phyloP scores from a whole-genome alignment of 2,113 vertebrate genomes.

The Turdus rufiventris region DNA sequence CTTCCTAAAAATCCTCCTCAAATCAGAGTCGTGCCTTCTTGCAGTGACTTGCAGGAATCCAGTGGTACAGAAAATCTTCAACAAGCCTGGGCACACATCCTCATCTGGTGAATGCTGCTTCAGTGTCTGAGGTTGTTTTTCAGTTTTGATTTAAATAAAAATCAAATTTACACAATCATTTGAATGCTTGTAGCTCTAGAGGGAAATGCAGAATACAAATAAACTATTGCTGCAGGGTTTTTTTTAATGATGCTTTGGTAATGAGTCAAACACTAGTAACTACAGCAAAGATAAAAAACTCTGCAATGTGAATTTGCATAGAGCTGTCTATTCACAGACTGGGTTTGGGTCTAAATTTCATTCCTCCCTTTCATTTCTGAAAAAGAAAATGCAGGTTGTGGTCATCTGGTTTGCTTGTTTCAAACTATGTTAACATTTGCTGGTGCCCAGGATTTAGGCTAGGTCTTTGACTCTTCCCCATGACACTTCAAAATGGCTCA shows the following conservation, averaged over 20 bases:
- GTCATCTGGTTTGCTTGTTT: not conserved
- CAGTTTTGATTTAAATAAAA: not conserved
- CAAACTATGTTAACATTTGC: not conserved
- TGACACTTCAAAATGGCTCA: not conserved
- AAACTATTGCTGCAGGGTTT: not conserved
- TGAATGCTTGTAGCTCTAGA: not conserved
- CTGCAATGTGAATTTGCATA: not conserved
- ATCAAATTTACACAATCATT: not conserved
- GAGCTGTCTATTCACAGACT: not conserved
- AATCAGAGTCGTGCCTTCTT: not conserved
- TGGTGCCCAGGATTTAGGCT: not conserved
- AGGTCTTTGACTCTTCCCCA: not conserved
- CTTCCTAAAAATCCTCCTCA: not conserved
- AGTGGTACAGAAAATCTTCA: not conserved
- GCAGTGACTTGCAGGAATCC: not conserved
- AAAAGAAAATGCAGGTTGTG: not conserved
- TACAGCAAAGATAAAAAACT: not conserved
- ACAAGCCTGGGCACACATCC: not conserved
- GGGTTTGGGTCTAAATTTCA: not conserved
- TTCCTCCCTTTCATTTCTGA: not conserved
- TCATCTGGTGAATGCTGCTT: not conserved
- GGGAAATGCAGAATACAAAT: not conserved
- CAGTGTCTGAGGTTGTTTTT: not conserved
- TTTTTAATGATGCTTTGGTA: not conserved
- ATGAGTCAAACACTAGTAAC: not conserved